These are phyloP conservation scores for Magallana gigas DNA, from an alignment of 1,140 invertebrate genomes.

Conservation along the genomic window DNA sequence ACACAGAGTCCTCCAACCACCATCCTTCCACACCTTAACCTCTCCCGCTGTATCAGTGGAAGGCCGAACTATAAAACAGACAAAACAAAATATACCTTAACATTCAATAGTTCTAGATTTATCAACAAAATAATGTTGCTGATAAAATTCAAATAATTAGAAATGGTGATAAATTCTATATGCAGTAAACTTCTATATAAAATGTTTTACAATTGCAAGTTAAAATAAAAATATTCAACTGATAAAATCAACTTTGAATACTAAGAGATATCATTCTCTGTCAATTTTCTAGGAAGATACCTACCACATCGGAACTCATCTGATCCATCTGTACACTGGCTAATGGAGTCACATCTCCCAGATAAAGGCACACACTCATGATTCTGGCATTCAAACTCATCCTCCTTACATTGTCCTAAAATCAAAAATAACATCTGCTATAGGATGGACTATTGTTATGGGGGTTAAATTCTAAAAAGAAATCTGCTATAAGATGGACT, in stretches of 20 bases:
- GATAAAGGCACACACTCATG: conserved; percentile 42
- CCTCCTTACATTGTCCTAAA: conserved; percentile 42
- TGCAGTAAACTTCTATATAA: no score
- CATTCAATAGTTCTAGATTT: no score
- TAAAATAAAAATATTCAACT: no score
- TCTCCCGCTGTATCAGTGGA: not conserved
- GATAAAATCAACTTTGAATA: not conserved
- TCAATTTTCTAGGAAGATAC: not conserved
- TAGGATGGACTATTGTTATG: no score
- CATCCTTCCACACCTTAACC: conserved; percentile 18
- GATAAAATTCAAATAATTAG: no score
- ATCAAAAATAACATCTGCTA: not conserved
- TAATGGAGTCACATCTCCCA: conserved; percentile 37
- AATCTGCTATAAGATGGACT: no score
- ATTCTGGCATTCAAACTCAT: conserved; percentile 45
- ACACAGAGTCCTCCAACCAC: conserved; percentile 4
- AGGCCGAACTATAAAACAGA: not conserved
- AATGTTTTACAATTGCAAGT: no score
- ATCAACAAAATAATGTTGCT: no score
- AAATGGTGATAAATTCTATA: no score
- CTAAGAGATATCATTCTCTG: not conserved
- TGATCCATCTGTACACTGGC: conserved; percentile 43
- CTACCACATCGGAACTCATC: conserved; percentile 49
- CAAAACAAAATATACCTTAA: no score
- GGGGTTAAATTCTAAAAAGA: no score